phyloP scores from a whole-genome alignment of 2,113 vertebrate genomes.

The Caranx melampygus region DNA sequence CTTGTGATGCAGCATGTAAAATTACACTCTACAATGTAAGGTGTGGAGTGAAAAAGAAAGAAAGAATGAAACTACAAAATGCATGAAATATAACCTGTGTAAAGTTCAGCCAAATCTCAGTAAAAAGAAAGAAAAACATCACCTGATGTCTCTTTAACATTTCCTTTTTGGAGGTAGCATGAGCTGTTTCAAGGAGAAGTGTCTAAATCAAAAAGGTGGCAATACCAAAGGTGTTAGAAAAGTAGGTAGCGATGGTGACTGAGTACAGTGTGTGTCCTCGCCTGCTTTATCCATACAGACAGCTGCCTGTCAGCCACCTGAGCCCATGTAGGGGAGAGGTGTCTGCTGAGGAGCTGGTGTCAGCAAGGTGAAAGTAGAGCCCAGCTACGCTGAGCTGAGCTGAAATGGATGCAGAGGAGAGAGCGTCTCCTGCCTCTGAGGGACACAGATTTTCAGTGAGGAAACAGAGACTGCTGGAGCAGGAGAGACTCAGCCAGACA shows the following conservation, averaged over 20 bases:
- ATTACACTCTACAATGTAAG: slow-evolving; percentile 21
- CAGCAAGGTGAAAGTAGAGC: slow-evolving; percentile 74
- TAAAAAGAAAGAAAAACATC: neutral
- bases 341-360: slow-evolving; percentile 73
- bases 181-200: slow-evolving; percentile 31
- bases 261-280: slow-evolving; percentile 62
- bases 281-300: slow-evolving; percentile 70
- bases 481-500: slow-evolving; percentile 84
- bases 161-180: neutral
- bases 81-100: neutral
- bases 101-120: neutral
- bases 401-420: slow-evolving; percentile 71
- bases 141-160: slow-evolving; percentile 6
- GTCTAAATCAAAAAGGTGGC: slow-evolving; percentile 40
- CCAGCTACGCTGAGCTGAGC: slow-evolving; percentile 60
- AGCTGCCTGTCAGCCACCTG: slow-evolving; percentile 81
- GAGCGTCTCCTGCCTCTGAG: slow-evolving; percentile 76
- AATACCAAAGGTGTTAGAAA: slow-evolving; percentile 61
- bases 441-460: slow-evolving; percentile 72
- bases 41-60: neutral
- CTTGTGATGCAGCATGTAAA: slow-evolving; percentile 29
- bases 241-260: slow-evolving; percentile 58
- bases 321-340: slow-evolving; percentile 67
- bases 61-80: neutral
- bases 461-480: slow-evolving; percentile 79